Conservation (phyloP, 2,888 invertebrate species). For the Amblyjoppa proteus region DNA sequence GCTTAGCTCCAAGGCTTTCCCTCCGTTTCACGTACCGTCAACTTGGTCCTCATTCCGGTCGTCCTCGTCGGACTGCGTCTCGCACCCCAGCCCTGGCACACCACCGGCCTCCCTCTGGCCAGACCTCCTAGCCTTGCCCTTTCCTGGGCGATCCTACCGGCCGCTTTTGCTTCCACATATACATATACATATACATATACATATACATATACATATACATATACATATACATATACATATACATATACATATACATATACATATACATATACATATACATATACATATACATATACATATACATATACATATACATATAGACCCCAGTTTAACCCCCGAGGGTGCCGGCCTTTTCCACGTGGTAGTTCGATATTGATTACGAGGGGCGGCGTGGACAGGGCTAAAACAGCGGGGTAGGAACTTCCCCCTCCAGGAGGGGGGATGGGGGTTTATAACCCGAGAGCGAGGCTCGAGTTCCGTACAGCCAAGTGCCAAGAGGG, state of each 20-base stretch:
- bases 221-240: background rate
- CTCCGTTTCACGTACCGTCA: constrained; percentile 36
- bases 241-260: background rate
- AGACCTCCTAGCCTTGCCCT: constrained; percentile 34
- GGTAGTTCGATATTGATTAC: constrained; percentile 81
- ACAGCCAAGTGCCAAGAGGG: constrained; percentile 51
- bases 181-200: no score
- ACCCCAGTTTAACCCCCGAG: constrained; percentile 64
- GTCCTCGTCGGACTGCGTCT: constrained; percentile 37
- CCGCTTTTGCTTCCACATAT: constrained; percentile 34
- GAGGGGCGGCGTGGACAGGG: constrained; percentile 69
- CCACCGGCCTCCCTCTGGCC: constrained; percentile 15
- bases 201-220: no score
- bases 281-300: background rate
- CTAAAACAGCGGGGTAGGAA: constrained; percentile 61
- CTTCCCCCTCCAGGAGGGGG: background rate
- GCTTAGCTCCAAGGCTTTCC: constrained; percentile 30
- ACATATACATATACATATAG: constrained; percentile 4
- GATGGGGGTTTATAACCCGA: constrained; percentile 61
- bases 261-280: no score
- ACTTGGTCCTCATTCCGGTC: constrained; percentile 41
- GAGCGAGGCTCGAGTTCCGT: constrained; percentile 14
- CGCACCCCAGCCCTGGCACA: constrained; percentile 42
- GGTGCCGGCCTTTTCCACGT: constrained; percentile 74
- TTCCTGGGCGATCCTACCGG: constrained; percentile 31